Base-by-base conservation (phyloP, 2,113 vertebrate genomes). In the Hippoglossus stenolepis region DNA sequence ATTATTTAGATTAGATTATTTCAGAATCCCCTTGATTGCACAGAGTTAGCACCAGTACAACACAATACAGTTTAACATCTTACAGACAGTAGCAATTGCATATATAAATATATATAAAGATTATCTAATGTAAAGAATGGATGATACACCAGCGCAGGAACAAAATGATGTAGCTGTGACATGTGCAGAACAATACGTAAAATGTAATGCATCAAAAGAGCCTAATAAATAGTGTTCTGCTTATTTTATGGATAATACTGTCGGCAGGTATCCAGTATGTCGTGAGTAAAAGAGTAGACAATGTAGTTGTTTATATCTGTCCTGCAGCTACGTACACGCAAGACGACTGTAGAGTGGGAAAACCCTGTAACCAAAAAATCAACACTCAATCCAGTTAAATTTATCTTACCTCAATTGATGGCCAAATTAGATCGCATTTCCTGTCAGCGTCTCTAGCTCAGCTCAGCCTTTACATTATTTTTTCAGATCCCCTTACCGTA, bases 261-360 rank as follows among this genome's bases (percentile, higher is more conserved):
- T 15, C 2, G 10, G 18, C 21, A 17, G 26, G 15, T 56, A 56
- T 35, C 35, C 65, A 11, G 26, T 8, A 38, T 54, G 20, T 31
- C 15, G 9, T 21, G 18, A 54, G 53, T n/a, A 54, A 54, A 2
- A 54, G 51, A 54, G 18, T 58, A 26, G 21, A 12, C 56, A 53
- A n/a, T 56, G 8, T 53, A 7, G 4, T 65, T 61, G 23, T 71
- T 75, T 59, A 17, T 72, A 51, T 67, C 75, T 76, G 67, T 75
- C 15, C 54, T 79, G 77, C 20, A 70, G 26, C 43, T 83, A 62
- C 76, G 73, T 43, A 31, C 3, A 43, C 40, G 28, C 45, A 75
- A 35, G 66, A 61, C 66, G 53, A 2, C 21, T 35, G 35, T 17
- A 73, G 17, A 26, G 35, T 65, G 20, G 77, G 20, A 62, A 62